Base-by-base conservation (phyloP, 2,797 vertebrate species). In the Rhadinocentrus ornatus region DNA sequence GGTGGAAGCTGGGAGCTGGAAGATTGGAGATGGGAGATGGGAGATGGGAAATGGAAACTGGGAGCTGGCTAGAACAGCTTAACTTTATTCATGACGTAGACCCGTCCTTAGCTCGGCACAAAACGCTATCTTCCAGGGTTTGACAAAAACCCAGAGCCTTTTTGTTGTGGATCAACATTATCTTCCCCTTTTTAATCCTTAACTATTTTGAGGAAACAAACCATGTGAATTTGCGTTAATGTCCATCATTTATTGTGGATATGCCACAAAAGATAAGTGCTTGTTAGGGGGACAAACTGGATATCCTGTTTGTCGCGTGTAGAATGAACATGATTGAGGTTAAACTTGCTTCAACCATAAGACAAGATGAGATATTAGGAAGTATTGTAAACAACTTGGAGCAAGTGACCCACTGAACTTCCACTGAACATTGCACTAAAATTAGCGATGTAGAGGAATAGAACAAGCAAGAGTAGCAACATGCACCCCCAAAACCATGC, bases 331-430 rank as follows among this genome's bases (percentile, higher is more conserved):
- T 55, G 3, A 55, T 12, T 24, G 3, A 35, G 27, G 13, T 59
- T 34, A 16, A 3, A 52, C 37, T 20, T 35, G 5, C 37, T 62
- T 22, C 2, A 71, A 55, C 39, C 70, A 66, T n/a, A 55, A 66
- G 65, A 77, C 67, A 56, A 41, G 26, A 67, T 46, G 24, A 67
- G 70, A 69, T 46, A 62, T 5, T 50, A 50, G 48, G 52, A 54
- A 59, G 74, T 48, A 56, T 58, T 63, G 41, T 71, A 29, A 68
- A 75, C 71, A 83, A 77, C 73, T 59, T 70, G 35, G 61, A 80
- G 24, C 52, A n/a, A 71, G 29, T 82, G 83, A 85, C 85, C 81
- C 52, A 84, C 55, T 90, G 80, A 88, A 78, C 84, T 79, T 54
- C 9, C 48, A 20, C 2, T 18, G 18, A 50, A 44, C 62, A 66